Percentiles rank a stretch among this genome's conserved stretches.
Conservation (phyloP, 2,113 vertebrate genomes). For the Paramormyrops kingsleyae region DNA sequence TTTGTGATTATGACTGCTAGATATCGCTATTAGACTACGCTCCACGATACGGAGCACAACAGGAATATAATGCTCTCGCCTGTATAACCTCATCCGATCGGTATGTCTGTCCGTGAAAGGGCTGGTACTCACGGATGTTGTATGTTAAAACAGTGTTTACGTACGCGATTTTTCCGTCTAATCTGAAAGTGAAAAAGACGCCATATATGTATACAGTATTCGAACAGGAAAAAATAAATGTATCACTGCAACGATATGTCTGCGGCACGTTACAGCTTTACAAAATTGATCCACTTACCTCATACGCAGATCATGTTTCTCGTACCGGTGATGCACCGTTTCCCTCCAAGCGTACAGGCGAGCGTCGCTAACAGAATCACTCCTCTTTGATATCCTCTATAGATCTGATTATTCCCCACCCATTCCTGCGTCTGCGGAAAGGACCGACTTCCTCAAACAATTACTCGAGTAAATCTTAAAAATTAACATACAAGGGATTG, state of each 20-base stretch:
- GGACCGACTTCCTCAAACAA: not conserved
- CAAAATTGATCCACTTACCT: not conserved
- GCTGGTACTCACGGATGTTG: not conserved
- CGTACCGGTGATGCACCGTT: not conserved
- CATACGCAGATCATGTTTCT: not conserved
- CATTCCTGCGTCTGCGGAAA: not conserved
- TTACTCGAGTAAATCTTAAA: not conserved
- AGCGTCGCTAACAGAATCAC: not conserved
- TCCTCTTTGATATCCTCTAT: not conserved
- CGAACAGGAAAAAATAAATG: not conserved
- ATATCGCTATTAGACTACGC: not conserved
- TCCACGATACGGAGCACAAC: not conserved
- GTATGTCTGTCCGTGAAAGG: not conserved
- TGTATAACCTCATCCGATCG: not conserved
- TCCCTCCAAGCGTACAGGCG: not conserved
- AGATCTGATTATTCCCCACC: not conserved
- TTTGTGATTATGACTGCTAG: not conserved
- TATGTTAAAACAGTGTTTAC: not conserved
- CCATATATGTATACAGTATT: not conserved
- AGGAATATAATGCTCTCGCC: not conserved
- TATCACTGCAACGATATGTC: not conserved
- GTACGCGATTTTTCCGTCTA: not conserved
- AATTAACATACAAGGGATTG: not conserved
- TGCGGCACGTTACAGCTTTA: not conserved
- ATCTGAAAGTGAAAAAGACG: not conserved